Evolutionary conservation across 2,888 invertebrate species (phyloP).

Genomic region (Shargacucullia verbasci): DNA sequence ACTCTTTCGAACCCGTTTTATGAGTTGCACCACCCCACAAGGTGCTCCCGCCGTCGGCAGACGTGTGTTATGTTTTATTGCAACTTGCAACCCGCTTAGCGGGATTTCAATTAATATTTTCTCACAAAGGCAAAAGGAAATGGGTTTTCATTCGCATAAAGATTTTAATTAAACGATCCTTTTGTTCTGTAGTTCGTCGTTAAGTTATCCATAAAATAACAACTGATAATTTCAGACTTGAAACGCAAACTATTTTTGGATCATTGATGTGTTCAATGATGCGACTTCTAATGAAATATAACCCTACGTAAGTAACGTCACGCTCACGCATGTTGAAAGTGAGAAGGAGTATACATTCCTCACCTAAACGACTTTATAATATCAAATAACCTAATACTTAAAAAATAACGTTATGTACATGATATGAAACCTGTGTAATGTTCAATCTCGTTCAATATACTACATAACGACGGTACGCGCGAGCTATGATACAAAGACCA

Average conservation of each 20-base stretch:
- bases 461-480: slow-evolving; percentile 16
- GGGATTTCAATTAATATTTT: slow-evolving; percentile 52
- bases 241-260: too few relatives aligned
- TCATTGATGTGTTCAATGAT: too few relatives aligned
- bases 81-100: slow-evolving; percentile 36
- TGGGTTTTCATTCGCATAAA: slow-evolving; percentile 32
- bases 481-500: slow-evolving; percentile 40
- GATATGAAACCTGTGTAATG: too few relatives aligned
- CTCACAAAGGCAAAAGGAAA: slow-evolving; percentile 29
- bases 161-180: slow-evolving; percentile 2
- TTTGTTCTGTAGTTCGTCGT: not conserved
- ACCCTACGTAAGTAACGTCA: too few relatives aligned
- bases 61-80: slow-evolving; percentile 48
- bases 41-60: slow-evolving; percentile 1
- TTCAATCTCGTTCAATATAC: slow-evolving; percentile 10
- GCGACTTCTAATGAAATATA: too few relatives aligned
- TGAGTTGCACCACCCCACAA: slow-evolving; percentile 49
- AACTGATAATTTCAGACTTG: too few relatives aligned
- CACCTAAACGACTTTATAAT: too few relatives aligned
- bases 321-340: too few relatives aligned
- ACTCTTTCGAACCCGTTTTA: slow-evolving; percentile 62
- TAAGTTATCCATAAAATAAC: too few relatives aligned
- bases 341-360: too few relatives aligned
- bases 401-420: too few relatives aligned
- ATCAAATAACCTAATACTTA: too few relatives aligned